Base-by-base conservation (phyloP, 2,888 invertebrate species). In the Tortricodes alternella region DNA sequence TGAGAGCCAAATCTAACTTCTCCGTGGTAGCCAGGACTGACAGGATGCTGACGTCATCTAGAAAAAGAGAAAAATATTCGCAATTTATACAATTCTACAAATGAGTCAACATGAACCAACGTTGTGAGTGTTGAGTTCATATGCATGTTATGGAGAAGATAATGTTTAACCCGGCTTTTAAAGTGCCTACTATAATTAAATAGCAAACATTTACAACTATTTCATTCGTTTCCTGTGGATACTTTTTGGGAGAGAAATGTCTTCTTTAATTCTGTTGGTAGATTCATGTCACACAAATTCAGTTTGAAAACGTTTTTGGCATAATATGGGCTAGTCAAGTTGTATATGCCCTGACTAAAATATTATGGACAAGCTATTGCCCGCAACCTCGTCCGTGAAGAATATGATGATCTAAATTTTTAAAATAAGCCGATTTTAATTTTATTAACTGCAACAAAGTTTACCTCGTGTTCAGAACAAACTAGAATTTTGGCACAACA, bases 1-100 rank as follows among this genome's bases (percentile, higher is more conserved):
- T 71, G 1, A 88, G 48, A 15, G 62, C 51, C 15, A 89, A 69
- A 11, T 80, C 76, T 1, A 73, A 74, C 52, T 73, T 78, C 1
- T 71, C 63, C 34, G 80, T 71, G 3, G 83, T 75, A 1, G 86
- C 74, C 19, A 88, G 35, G 35, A 86, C 58, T 0, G 84, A 74
- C 1, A 86, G 60, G 34, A 78, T 63, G 1, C 60, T 65, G 6
- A 71, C 63, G 3, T 62, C 59, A 59, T 74, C 85, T 85, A 72
- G 16, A 83, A 77, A 27, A 15, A 32, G 15, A 48, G 4, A 23
- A 35, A 44, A n/a, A 27, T 16, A 27, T 37, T 7, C 2, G 32
- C 37, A 46, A 23, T 50, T 21, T 46, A n/a, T n/a, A n/a, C n/a
- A n/a, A n/a, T 16, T 13, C 11, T 15, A 34, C 3, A 64, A 21